These are phyloP conservation scores for Melinaea menophilus DNA, from an alignment of 2,888 invertebrate genomes.

Conservation along the genomic window DNA sequence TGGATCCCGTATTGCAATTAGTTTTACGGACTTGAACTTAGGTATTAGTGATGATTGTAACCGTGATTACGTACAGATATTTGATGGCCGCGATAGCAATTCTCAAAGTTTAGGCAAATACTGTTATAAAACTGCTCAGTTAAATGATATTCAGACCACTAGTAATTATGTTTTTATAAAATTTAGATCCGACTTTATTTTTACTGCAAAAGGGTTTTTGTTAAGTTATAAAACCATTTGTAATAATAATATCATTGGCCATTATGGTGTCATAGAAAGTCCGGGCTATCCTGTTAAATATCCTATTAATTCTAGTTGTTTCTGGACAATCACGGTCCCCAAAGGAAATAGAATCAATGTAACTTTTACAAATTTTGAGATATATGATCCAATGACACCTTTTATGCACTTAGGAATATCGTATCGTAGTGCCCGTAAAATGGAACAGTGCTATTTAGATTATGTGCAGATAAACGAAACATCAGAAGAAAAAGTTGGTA, in stretches of 20 bases:
- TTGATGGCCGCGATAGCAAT: slow-evolving; percentile 80
- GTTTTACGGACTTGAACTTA: slow-evolving; percentile 84
- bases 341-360: slow-evolving; percentile 87
- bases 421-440: not conserved
- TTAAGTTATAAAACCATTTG: slow-evolving; percentile 86
- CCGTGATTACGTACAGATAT: slow-evolving; percentile 84
- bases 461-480: slow-evolving; percentile 76
- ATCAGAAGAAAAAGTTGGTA: slow-evolving; percentile 50
- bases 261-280: slow-evolving; percentile 89
- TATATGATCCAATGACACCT: slow-evolving; percentile 32
- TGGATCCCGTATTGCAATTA: slow-evolving; percentile 83
- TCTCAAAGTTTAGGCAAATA: slow-evolving; percentile 78
- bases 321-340: slow-evolving; percentile 86
- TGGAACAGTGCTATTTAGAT: slow-evolving; percentile 75
- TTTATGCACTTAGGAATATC: not conserved
- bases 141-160: slow-evolving; percentile 75
- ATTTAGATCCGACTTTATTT: slow-evolving; percentile 83
- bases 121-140: slow-evolving; percentile 72
- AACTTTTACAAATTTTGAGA: slow-evolving; percentile 87
- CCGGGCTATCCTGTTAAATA: slow-evolving; percentile 87
- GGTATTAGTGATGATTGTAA: slow-evolving; percentile 79
- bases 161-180: slow-evolving; percentile 82
- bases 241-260: slow-evolving; percentile 79
- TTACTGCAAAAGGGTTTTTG: slow-evolving; percentile 85
- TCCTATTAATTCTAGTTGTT: slow-evolving; percentile 81